phyloP scores from a whole-genome alignment of 2,113 vertebrate genomes.

The Gadus chalcogrammus region DNA sequence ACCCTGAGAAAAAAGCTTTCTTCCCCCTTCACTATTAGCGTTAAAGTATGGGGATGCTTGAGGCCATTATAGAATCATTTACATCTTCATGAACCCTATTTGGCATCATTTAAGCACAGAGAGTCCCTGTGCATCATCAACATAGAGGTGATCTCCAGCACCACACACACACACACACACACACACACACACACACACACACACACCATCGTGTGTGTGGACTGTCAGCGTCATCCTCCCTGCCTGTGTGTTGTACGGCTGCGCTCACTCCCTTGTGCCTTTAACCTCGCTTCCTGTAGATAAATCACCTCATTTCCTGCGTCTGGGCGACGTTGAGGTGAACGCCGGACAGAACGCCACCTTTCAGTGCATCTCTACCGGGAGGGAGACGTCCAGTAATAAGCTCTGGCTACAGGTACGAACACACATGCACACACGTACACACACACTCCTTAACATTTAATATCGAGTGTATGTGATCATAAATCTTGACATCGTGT shows the following conservation, averaged over 20 bases:
- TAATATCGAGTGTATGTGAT: constrained; percentile 8
- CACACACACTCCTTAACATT: constrained; percentile 9
- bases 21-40: constrained; percentile 30
- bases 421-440: neutral
- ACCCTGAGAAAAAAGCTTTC: constrained; percentile 41
- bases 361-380: constrained; percentile 97
- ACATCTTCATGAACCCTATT: too few species aligned
- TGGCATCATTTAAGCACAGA: too few species aligned
- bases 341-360: constrained; percentile 99
- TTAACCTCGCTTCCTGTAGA: constrained; percentile 70
- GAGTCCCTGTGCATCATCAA: too few species aligned
- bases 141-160: neutral
- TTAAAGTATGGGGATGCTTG: constrained; percentile 24
- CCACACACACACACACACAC: too few species aligned
- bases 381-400: constrained; percentile 89
- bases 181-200: too few species aligned
- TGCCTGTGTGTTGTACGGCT: neutral
- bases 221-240: too few species aligned
- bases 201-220: neutral
- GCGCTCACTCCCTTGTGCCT: constrained; percentile 15
- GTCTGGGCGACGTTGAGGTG: constrained; percentile 96
- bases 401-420: constrained; percentile 97
- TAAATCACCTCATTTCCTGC: constrained; percentile 98
- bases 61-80: too few species aligned
- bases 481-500: too few species aligned